Evolutionary conservation across 2,113 vertebrate species (phyloP), one percentile per base, ranked within the genome.

Genomic region (Xyliphius kryptos): DNA sequence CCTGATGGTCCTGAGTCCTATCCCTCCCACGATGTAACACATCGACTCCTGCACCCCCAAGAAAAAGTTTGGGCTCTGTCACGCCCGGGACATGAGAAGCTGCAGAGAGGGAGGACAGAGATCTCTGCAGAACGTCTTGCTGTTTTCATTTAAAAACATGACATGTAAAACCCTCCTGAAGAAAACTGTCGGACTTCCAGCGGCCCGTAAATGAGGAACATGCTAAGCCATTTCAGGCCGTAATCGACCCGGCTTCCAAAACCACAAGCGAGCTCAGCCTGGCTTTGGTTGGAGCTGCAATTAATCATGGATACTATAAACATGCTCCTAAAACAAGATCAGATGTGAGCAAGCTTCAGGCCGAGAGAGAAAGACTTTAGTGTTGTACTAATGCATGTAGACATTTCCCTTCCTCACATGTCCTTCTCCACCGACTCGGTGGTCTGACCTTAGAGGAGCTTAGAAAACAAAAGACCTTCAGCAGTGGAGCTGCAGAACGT

Each of bases 301-400:
- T 83, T 86, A 86, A 86, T 87, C 80, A 86, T 79, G 80, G 81
- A 77, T 79, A 84, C 85, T 82, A 80, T 81, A 88, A 81, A 78
- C 67, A 83, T 82, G 76, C 20, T 70, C 67, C 81, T 81, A 79
- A 82, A 80, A 80, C 81, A 67, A 79, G 79, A 85, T 87, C 82
- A 83, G 80, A 86, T 85, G 79, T 79, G 80, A 85, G 81, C 77
- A 75, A 75, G 76, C 77, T 86, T 68, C 84, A 76, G 78, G 76
- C 79, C 76, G 74, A 68, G 77, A 79, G 80, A 84, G 81, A 85
- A 85, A 81, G 81, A 84, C 80, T 79, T 79, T 69, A 76, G 76
- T 79, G 66, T 82, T 86, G 80, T 81, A 75, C 67, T 83, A 86
- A 86, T 86, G 79, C 74, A 71, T 70, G 59, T 43, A 79, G 84